Evolutionary conservation across 1,140 invertebrate species (phyloP), one percentile per base, ranked within the genome.

Genomic region (Nixonia krombeini): DNA sequence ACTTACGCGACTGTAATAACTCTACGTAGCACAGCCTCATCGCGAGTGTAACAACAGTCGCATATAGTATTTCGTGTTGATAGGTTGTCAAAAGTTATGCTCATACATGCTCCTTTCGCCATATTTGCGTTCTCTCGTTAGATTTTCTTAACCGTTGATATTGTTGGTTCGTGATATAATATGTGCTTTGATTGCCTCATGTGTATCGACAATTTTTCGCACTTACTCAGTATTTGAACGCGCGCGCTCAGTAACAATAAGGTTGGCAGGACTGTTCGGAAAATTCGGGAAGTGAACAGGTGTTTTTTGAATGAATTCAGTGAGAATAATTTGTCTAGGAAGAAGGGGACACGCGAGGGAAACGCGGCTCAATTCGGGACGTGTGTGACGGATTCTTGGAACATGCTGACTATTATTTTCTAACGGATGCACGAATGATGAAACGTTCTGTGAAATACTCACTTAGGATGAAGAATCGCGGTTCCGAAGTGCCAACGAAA

Each of bases 241-340:
- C 52, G 47, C 50, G 45, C 41, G 38, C 28, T 51, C n/a, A 7
- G 21, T 16, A 26, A 1, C 9, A 13, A 47, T 10, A 21, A 21
- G 35, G 86, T 88, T 89, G 87, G 87, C 72, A 79, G 44, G 63
- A 86, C 85, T 87, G 87, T 87, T 79, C 85, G 87, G 87, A 89
- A 89, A 88, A 88, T 87, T 86, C 78, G 76, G 82, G 81, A 80
- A 85, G 82, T 86, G 85, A 89, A 89, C 88, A 89, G 88, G 88
- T 89, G 88, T 89, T 88, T 87, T 88, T 87, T 85, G 85, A 87
- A 87, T 85, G 85, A 82, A 83, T 85, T 82, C 69, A 59, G 65
- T 58, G 70, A 67, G 37, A 12, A 35, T 26, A 33, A 50, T 26
- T 40, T 12, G 13, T n/a, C 41, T 12, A 25, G 40, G 42, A 44